Conservation (phyloP, 1,140 invertebrate species). For the Forficula auricularia region DNA sequence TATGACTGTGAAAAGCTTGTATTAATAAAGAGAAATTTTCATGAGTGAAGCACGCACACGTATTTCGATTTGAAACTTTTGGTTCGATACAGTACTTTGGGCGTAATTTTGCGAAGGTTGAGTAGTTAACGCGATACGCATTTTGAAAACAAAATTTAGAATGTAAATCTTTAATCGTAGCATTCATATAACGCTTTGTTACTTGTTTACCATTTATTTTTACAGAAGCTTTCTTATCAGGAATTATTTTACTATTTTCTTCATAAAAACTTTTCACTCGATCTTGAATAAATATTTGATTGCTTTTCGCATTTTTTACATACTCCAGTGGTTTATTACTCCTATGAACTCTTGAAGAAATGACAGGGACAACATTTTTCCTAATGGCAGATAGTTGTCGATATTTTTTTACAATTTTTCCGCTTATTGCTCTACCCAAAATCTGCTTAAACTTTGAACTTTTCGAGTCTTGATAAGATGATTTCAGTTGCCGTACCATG, state of each 20-base stretch:
- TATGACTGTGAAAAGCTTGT: constrained; percentile 6
- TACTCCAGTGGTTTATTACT: constrained; percentile 5
- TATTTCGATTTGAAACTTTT: constrained; percentile 10
- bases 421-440: constrained; percentile 1
- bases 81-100: constrained; percentile 10
- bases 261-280: constrained; percentile 10
- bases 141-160: constrained; percentile 5
- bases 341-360: constrained; percentile 4
- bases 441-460: constrained; percentile 8
- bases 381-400: constrained; percentile 4
- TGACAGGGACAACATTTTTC: constrained; percentile 4
- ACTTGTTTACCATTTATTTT: constrained; percentile 9
- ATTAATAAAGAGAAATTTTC: constrained; percentile 11
- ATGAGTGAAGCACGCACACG: constrained; percentile 12
- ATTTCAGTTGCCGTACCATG: constrained; percentile 6
- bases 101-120: constrained; percentile 8
- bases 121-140: constrained; percentile 7
- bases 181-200: constrained; percentile 9
- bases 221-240: constrained; percentile 11
- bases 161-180: constrained; percentile 10
- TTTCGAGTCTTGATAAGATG: constrained; percentile 1
- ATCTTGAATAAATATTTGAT: constrained; percentile 7
- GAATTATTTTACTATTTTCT: constrained; percentile 8
- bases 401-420: constrained; percentile 13
- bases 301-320: constrained; percentile 1